Evolutionary conservation across 2,888 invertebrate genomes (phyloP).

Genomic region (Macrostomum cliftonense): DNA sequence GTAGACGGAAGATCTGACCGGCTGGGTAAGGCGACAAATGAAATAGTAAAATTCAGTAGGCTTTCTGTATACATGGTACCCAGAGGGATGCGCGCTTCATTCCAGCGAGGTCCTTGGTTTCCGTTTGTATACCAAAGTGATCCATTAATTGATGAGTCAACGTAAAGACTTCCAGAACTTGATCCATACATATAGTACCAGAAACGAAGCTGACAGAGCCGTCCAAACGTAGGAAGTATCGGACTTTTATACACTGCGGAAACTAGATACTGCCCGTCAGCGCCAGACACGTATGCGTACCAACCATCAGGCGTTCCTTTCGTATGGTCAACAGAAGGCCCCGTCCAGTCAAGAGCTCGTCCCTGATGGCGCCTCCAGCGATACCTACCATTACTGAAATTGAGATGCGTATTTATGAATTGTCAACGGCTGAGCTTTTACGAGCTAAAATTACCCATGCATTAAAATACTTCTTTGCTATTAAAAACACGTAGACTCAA

Average conservation of each 20-base stretch:
- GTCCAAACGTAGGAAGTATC: neutral
- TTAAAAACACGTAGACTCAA: no score
- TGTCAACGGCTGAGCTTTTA: no score
- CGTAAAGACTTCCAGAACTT: neutral
- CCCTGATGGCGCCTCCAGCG: conserved; percentile 5
- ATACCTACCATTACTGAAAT: neutral
- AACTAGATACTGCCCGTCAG: neutral
- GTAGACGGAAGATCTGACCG: neutral
- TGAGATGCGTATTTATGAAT: neutral
- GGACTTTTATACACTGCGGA: neutral
- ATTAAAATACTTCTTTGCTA: no score
- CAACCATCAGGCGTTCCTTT: conserved; percentile 7
- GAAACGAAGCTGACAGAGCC: conserved; percentile 5
- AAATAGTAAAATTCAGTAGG: neutral
- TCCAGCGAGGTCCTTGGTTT: neutral
- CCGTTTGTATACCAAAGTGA: neutral
- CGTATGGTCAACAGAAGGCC: conserved; percentile 14
- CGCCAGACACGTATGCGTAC: conserved; percentile 22
- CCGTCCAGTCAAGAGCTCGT: conserved; percentile 1
- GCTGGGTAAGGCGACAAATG: neutral
- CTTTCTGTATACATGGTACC: no score
- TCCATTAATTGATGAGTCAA: neutral
- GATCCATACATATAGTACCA: conserved; percentile 24
- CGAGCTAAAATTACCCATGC: no score
- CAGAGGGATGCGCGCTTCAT: no score